These are phyloP conservation scores for Notolabrus celidotus DNA, from an alignment of 2,797 vertebrate genomes.

Conservation along the genomic window DNA sequence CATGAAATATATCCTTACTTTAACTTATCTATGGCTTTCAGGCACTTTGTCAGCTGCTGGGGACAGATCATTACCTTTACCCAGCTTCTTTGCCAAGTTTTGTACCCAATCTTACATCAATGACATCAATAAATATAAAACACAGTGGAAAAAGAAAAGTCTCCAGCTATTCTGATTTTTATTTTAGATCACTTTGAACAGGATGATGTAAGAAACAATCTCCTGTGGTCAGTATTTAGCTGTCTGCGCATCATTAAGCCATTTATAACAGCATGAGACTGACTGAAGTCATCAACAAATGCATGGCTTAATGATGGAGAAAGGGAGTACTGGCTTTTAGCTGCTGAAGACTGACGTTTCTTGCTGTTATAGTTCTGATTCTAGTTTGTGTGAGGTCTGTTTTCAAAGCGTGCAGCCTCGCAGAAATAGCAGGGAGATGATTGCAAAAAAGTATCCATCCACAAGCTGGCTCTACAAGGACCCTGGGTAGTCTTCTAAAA, in stretches of 20 bases:
- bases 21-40: too few relatives aligned
- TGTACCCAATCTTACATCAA: not conserved
- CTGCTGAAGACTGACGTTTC: not conserved
- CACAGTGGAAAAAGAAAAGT: not conserved
- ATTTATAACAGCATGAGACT: not conserved
- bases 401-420: not conserved
- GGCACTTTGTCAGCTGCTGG: too few relatives aligned
- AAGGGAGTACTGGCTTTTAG: not conserved
- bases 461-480: slow-evolving; percentile 43
- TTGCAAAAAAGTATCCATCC: slow-evolving; percentile 13
- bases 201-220: not conserved
- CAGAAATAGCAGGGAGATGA: slow-evolving; percentile 4
- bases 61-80: too few relatives aligned
- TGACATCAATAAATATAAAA: not conserved
- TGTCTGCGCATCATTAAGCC: not conserved
- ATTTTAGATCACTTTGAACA: not conserved
- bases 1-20: too few relatives aligned
- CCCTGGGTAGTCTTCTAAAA: slow-evolving; percentile 44
- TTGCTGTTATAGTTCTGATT: not conserved
- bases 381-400: not conserved
- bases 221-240: not conserved
- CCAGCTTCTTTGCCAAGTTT: too few relatives aligned
- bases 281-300: not conserved
- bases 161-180: not conserved
- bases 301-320: not conserved